phyloP scores from a whole-genome alignment of 2,113 vertebrate species.

The Poeciliopsis turrubarensis region DNA sequence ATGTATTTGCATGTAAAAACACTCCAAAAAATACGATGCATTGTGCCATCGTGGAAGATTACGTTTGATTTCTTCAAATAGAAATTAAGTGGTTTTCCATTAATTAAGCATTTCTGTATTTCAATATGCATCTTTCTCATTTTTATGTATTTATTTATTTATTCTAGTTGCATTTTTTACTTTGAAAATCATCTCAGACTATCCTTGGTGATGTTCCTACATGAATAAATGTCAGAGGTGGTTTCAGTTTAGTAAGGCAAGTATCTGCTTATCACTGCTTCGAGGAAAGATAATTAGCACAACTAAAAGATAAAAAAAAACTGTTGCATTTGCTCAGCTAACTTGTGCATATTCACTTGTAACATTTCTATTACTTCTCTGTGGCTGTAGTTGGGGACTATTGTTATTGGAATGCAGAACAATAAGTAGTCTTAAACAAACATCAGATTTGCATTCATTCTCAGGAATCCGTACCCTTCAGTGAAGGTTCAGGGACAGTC shows the following conservation, averaged over 20 bases:
- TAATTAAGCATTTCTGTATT: not conserved
- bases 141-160: not conserved
- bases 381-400: not conserved
- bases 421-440: slow-evolving; percentile 13
- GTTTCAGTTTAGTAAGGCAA: not conserved
- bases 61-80: not conserved
- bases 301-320: no score
- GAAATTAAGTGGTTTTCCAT: not conserved
- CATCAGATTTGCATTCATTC: slow-evolving; percentile 31
- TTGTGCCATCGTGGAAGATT: not conserved
- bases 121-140: not conserved
- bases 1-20: no score
- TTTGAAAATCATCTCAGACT: not conserved
- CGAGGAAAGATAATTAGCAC: not conserved
- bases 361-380: not conserved
- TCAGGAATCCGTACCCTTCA: not conserved
- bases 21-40: not conserved
- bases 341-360: not conserved
- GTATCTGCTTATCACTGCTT: not conserved
- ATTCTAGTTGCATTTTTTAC: not conserved
- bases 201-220: not conserved
- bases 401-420: slow-evolving; percentile 1
- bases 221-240: not conserved
- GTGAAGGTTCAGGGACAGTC: slow-evolving; percentile 24
- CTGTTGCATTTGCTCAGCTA: no score